phyloP scores from a whole-genome alignment of 2,113 vertebrate species.

The Onychostoma macrolepis region DNA sequence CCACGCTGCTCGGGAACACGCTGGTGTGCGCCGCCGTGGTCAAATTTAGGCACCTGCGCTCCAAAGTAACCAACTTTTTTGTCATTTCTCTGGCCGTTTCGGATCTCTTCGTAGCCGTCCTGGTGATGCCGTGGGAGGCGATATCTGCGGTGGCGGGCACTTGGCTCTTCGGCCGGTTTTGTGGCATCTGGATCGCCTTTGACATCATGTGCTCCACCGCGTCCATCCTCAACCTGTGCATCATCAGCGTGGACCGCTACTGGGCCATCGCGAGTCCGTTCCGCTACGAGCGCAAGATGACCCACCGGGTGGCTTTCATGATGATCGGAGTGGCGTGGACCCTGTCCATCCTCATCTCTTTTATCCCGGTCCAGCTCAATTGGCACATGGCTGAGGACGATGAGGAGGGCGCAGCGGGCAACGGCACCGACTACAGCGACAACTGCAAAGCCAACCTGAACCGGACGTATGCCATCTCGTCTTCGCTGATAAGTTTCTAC shows the following conservation, averaged over 20 bases:
- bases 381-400: conserved; percentile 77
- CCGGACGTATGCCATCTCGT: conserved; percentile 79
- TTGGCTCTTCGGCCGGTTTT: conserved; percentile 80
- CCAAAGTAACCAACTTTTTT: conserved; percentile 84
- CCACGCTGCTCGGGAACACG: conserved; percentile 78
- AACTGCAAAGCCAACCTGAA: conserved; percentile 80
- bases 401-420: conserved; percentile 38
- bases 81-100: conserved; percentile 82
- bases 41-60: conserved; percentile 75
- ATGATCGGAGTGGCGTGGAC: conserved; percentile 78
- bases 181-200: conserved; percentile 82
- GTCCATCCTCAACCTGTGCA: conserved; percentile 78
- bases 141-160: conserved; percentile 75
- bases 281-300: conserved; percentile 80
- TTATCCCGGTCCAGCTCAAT: conserved; percentile 81
- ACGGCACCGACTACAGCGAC: conserved; percentile 38
- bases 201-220: conserved; percentile 82
- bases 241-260: conserved; percentile 85
- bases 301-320: conserved; percentile 74
- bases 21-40: conserved; percentile 79
- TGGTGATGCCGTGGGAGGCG: conserved; percentile 85
- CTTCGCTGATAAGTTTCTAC: conserved; percentile 79
- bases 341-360: conserved; percentile 80
- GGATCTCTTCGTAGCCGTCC: conserved; percentile 80
- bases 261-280: conserved; percentile 85